Evolutionary conservation across 2,888 invertebrate species (phyloP), one percentile per base, ranked within the genome.

Genomic region (Acanthosepion pharaonis): DNA sequence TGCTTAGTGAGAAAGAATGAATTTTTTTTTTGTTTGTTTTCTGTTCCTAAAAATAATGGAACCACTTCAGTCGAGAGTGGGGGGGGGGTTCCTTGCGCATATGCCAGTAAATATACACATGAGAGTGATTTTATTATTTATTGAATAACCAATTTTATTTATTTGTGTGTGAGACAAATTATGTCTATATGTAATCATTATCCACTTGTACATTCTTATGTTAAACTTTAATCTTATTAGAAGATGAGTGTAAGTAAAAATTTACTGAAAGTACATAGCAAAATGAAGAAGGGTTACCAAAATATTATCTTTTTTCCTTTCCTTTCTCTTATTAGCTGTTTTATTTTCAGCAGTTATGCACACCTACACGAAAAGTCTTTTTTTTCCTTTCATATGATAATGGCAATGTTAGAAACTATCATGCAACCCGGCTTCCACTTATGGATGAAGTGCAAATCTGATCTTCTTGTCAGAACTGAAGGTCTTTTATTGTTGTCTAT

Each of bases 381-480:
- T 33, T n/a, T 6, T 33, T 33, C n/a, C 15, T 78, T 78, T 78
- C n/a, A n/a, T 78, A n/a, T 78, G n/a, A 33, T 78, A 78, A 78
- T 78, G n/a, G 78, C n/a, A n/a, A 78, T 33, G 78, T n/a, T 78
- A 78, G 78, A 78, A n/a, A 78, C 78, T 18, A 78, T 78, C 78
- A 78, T 78, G 78, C 18, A 78, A 33, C n/a, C 78, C n/a, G 78
- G 15, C 78, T 78, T 78, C 78, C 18, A 78, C 78, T 78, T 78
- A 15, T 78, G 78, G 78, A 78, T 78, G 33, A 78, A 78, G 78
- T 78, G 78, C 78, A 78, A 78, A 78, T 78, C 78, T 78, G 78
- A 78, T 78, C 78, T 78, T n/a, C 78, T 78, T 78, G 78, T 78
- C n/a, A 78, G 78, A 78, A 78, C 78, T 33, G 78, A 78, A 78